These are phyloP conservation scores for Cololabis saira DNA, from an alignment of 2,113 vertebrate genomes.

Conservation along the genomic window DNA sequence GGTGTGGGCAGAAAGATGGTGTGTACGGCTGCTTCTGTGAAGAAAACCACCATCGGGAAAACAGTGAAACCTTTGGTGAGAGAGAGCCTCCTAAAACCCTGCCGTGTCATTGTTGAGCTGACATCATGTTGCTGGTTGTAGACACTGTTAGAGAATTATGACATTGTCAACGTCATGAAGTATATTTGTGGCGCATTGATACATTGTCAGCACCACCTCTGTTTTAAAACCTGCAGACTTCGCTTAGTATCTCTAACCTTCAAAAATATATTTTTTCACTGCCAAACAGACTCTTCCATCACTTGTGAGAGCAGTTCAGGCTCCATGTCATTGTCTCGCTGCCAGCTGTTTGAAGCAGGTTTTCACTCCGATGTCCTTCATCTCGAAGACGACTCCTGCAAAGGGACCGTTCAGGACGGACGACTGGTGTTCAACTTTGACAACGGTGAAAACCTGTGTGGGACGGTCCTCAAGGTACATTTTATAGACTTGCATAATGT, in stretches of 20 bases:
- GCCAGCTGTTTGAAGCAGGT: constrained; percentile 75
- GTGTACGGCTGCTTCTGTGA: constrained; percentile 77
- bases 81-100: background rate
- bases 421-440: constrained; percentile 71
- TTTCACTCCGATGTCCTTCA: constrained; percentile 59
- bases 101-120: background rate
- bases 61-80: constrained; percentile 60
- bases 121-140: too few species aligned
- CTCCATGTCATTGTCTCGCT: constrained; percentile 73
- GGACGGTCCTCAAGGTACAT: constrained; percentile 65
- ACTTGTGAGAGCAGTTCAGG: constrained; percentile 60
- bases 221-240: background rate
- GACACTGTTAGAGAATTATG: too few species aligned
- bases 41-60: constrained; percentile 33
- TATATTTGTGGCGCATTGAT: background rate
- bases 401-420: constrained; percentile 53
- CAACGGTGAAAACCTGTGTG: constrained; percentile 60
- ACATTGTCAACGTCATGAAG: too few species aligned
- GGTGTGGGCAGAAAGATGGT: constrained; percentile 73
- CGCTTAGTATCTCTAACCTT: background rate
- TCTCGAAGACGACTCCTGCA: constrained; percentile 68
- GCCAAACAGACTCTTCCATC: constrained; percentile 57
- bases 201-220: background rate
- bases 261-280: background rate
- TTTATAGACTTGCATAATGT: background rate